These are phyloP conservation scores for Atlantisia rogersi DNA, from an alignment of 2,113 vertebrate species.

Conservation along the genomic window DNA sequence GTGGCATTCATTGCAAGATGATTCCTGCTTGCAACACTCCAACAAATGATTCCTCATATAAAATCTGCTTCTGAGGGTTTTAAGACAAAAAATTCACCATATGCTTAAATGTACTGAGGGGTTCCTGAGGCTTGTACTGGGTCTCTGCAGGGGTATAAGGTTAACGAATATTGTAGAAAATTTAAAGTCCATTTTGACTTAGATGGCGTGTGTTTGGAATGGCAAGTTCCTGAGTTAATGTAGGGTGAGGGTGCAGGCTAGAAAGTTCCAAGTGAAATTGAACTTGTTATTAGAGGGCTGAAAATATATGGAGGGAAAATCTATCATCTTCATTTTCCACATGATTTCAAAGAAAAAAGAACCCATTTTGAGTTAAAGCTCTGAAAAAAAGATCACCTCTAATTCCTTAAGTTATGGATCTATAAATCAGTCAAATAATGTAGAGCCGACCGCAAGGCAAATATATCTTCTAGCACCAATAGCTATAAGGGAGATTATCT, in stretches of 20 bases:
- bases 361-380: slow-evolving; percentile 36
- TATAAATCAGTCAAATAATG: slow-evolving; percentile 55
- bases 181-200: not conserved
- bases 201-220: not conserved
- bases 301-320: slow-evolving; percentile 52
- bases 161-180: not conserved
- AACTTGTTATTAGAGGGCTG: slow-evolving; percentile 16
- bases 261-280: slow-evolving; percentile 17
- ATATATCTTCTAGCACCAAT: slow-evolving; percentile 47
- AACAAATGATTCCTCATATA: not conserved
- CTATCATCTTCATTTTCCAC: slow-evolving; percentile 44
- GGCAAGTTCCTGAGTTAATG: not conserved
- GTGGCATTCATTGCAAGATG: not conserved
- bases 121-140: not conserved
- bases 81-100: not conserved
- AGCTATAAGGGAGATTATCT: slow-evolving; percentile 2
- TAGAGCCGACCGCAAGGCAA: slow-evolving; percentile 25
- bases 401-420: slow-evolving; percentile 51
- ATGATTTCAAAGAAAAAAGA: slow-evolving; percentile 41
- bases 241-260: not conserved
- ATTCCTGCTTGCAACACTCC: not conserved
- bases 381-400: slow-evolving; percentile 49
- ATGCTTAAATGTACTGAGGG: not conserved
- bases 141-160: not conserved
- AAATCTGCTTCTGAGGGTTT: not conserved